A percentile compares a stretch with the other conserved stretches of the same genome.
These are phyloP conservation scores for Tinamus guttatus DNA, from an alignment of 2,113 vertebrate genomes.

Conservation along the genomic window DNA sequence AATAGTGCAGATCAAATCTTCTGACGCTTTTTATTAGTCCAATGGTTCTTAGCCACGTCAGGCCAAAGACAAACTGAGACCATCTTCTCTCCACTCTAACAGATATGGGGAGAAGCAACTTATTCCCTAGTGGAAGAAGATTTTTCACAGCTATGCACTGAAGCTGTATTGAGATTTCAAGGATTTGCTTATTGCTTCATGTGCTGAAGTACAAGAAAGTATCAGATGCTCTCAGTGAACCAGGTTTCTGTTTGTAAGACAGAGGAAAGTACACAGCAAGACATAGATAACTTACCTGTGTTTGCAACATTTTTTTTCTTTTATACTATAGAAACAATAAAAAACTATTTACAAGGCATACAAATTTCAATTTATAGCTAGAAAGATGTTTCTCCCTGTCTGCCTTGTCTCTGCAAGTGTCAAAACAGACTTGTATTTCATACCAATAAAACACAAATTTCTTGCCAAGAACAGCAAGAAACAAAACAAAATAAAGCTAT, in stretches of 20 bases:
- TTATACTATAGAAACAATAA: slow-evolving; percentile 24
- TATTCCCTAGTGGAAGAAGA: background rate
- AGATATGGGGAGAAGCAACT: background rate
- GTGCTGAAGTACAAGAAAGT: background rate
- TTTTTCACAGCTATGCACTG: background rate
- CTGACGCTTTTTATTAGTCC: background rate
- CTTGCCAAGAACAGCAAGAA: slow-evolving; percentile 70
- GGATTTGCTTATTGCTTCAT: background rate
- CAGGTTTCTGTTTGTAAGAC: slow-evolving; percentile 56
- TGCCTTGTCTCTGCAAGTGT: slow-evolving; percentile 65
- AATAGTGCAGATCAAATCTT: background rate
- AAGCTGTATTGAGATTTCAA: background rate
- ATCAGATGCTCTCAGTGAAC: background rate
- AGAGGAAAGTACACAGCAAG: slow-evolving; percentile 45
- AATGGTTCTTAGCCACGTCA: background rate
- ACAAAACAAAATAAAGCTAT: slow-evolving; percentile 66
- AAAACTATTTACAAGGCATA: slow-evolving; percentile 56
- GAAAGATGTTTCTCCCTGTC: slow-evolving; percentile 50
- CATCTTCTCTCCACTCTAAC: background rate
- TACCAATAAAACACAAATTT: slow-evolving; percentile 59
- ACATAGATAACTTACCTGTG: slow-evolving; percentile 51
- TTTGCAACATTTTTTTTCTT: background rate
- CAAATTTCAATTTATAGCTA: slow-evolving; percentile 42
- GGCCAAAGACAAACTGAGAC: background rate
- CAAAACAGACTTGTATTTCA: slow-evolving; percentile 71